phyloP scores from a whole-genome alignment of 2,888 invertebrate species.

The Deroplatys truncata region DNA sequence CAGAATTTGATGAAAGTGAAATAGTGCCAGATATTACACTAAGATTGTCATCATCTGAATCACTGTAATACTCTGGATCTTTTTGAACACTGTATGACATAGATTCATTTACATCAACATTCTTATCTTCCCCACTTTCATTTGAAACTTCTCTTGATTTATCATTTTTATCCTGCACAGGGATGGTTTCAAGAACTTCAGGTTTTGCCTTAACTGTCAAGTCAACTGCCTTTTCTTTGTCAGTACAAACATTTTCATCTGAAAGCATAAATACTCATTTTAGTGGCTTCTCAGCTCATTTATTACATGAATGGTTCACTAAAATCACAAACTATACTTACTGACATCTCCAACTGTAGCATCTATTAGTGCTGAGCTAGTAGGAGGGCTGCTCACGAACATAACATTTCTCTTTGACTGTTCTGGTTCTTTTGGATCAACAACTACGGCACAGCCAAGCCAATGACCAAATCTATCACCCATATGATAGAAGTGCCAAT shows the following conservation, averaged over 20 bases:
- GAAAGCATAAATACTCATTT: background rate
- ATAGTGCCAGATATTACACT: constrained; percentile 39
- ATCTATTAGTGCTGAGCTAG: background rate
- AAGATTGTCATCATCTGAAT: constrained; percentile 41
- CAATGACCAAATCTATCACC: constrained; percentile 46
- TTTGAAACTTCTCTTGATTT: background rate
- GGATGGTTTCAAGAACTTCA: background rate
- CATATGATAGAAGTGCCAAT: constrained; percentile 46
- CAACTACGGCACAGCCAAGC: constrained; percentile 43
- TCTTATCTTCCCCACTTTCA: background rate
- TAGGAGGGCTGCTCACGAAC: background rate
- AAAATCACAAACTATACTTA: background rate
- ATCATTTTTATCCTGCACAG: background rate
- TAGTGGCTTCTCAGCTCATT: background rate
- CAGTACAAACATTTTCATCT: background rate
- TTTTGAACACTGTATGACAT: background rate
- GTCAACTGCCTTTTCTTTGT: constrained; percentile 12
- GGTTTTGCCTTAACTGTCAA: constrained; percentile 14
- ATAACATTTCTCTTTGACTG: background rate
- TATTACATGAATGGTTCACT: background rate
- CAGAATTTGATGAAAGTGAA: constrained; percentile 35
- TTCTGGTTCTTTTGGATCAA: constrained; percentile 35
- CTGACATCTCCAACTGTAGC: background rate
- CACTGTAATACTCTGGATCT: constrained; percentile 32
- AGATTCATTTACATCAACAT: background rate